phyloP scores from a whole-genome alignment of 2,113 vertebrate genomes.

The Podarcis raffonei region DNA sequence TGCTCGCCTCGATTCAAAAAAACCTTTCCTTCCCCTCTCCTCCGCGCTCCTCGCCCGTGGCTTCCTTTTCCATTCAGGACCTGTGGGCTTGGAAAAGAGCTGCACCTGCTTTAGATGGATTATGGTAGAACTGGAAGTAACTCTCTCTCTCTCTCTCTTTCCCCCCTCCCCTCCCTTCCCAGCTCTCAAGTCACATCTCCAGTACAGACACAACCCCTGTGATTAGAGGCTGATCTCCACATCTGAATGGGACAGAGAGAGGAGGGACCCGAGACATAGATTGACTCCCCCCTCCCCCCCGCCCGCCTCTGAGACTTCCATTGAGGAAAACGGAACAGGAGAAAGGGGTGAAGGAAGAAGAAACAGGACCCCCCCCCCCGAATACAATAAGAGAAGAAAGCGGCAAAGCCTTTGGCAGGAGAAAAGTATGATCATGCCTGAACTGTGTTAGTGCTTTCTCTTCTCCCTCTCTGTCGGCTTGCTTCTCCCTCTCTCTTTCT shows the following conservation, averaged over 20 bases:
- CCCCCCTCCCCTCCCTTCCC: conserved; percentile 13
- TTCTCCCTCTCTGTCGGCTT: background rate
- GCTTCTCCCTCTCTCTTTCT: background rate
- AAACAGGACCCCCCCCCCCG: background rate
- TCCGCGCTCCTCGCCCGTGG: background rate
- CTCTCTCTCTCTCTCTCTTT: conserved; percentile 59
- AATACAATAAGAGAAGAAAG: background rate
- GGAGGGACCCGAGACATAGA: conserved; percentile 2
- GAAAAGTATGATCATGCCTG: conserved; percentile 24
- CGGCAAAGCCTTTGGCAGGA: background rate
- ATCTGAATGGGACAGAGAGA: conserved; percentile 59
- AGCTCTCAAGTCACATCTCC: conserved; percentile 60
- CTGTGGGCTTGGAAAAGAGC: conserved; percentile 37
- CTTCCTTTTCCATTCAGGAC: conserved; percentile 13
- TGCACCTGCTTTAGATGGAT: conserved; percentile 86
- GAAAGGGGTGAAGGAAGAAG: conserved; percentile 21
- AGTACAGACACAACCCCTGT: conserved; percentile 67
- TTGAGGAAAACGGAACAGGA: conserved; percentile 37
- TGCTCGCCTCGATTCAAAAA: background rate
- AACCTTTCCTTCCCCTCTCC: background rate
- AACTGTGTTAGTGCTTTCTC: conserved; percentile 16
- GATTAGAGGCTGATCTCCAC: conserved; percentile 80
- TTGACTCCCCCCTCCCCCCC: background rate
- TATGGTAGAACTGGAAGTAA: conserved; percentile 80
- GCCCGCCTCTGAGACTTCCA: conserved; percentile 17